Evolutionary conservation across 2,797 vertebrate species (phyloP).

Genomic region (Brotogeris chrysoptera): DNA sequence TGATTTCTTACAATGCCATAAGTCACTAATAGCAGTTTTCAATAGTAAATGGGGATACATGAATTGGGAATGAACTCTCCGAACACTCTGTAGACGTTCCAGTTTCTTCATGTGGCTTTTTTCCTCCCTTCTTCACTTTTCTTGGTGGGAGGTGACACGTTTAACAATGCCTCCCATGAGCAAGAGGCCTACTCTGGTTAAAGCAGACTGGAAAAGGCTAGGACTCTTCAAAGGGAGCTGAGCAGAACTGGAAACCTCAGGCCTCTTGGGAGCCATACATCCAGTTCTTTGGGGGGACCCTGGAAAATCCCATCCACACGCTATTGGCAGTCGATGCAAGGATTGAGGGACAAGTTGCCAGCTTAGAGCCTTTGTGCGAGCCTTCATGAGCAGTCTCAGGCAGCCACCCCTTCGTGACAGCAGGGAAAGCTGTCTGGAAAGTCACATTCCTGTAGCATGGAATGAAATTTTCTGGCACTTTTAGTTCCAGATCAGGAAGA

Average conservation of each 20-base stretch:
- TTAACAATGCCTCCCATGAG: constrained; percentile 38
- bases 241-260: neutral
- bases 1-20: neutral
- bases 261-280: neutral
- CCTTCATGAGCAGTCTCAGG: neutral
- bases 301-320: neutral
- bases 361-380: neutral
- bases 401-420: neutral
- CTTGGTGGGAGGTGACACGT: constrained; percentile 47
- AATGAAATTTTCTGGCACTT: neutral
- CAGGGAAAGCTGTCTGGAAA: neutral
- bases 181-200: neutral
- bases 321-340: neutral
- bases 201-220: neutral
- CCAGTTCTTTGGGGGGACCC: neutral
- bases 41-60: neutral
- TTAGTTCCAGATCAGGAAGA: neutral
- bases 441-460: neutral
- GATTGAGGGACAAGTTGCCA: neutral
- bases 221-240: neutral
- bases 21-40: neutral
- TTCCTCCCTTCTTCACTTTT: neutral
- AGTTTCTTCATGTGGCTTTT: constrained; percentile 28
- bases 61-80: neutral
- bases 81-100: constrained; percentile 16